Percentiles rank a stretch among this genome's conserved stretches.
Conservation (phyloP, 2,797 vertebrate genomes). For the Poliocrania exsul region DNA sequence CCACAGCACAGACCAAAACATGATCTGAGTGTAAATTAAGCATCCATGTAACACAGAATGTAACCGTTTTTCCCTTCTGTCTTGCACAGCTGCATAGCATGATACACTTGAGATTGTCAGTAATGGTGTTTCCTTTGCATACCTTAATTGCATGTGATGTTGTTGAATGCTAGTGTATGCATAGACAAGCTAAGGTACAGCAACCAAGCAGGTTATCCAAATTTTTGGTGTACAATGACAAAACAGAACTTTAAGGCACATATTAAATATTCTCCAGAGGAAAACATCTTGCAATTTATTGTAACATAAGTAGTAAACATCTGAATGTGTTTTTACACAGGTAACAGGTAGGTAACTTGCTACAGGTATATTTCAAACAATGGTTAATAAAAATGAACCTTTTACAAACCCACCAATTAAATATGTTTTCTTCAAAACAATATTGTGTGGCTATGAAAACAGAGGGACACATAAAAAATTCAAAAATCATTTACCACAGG, state of each 20-base stretch:
- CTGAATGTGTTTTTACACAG: slow-evolving; percentile 48
- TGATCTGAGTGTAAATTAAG: neutral
- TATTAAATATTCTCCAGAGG: slow-evolving; percentile 28
- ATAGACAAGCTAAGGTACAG: neutral
- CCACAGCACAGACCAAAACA: neutral
- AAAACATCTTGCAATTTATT: slow-evolving; percentile 53
- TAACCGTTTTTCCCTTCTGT: neutral
- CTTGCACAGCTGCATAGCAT: neutral
- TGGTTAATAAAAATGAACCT: slow-evolving; percentile 38
- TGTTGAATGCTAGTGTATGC: neutral
- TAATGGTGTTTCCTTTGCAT: neutral
- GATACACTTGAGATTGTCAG: neutral
- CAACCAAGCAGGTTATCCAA: neutral
- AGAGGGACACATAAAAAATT: slow-evolving; percentile 55
- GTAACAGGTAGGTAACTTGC: slow-evolving; percentile 31
- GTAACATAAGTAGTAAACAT: slow-evolving; percentile 54
- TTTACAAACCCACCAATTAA: slow-evolving; percentile 29
- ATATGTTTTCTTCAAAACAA: slow-evolving; percentile 16
- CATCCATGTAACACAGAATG: neutral
- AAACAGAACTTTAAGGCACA: neutral
- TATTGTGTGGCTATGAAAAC: slow-evolving; percentile 61
- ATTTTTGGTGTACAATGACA: neutral
- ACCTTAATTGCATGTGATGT: neutral
- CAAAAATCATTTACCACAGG: slow-evolving; percentile 66
- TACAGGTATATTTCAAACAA: slow-evolving; percentile 31